Evolutionary conservation across 2,888 invertebrate species (phyloP).

Genomic region (Xanthia togata): DNA sequence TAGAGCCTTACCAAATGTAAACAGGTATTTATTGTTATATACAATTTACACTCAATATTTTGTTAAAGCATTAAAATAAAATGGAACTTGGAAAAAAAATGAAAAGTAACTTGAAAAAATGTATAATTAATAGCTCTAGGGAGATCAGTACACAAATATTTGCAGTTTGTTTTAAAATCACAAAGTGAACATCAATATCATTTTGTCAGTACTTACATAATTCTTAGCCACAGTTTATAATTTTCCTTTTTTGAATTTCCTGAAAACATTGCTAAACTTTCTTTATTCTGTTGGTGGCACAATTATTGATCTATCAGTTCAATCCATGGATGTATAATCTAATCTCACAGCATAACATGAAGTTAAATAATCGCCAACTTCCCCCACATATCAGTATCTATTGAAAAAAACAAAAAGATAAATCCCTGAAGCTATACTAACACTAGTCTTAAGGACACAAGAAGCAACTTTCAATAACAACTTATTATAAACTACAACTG

Average conservation of each 20-base stretch:
- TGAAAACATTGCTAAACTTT: constrained; percentile 15
- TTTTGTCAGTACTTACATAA: constrained; percentile 29
- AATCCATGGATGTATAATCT: constrained; percentile 23
- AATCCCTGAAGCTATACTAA: constrained; percentile 58
- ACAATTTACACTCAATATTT: background rate
- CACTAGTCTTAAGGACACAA: constrained; percentile 53
- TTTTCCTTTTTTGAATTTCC: constrained; percentile 18
- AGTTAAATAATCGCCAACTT: constrained; percentile 24
- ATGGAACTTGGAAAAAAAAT: constrained; percentile 62
- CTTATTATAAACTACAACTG: constrained; percentile 51
- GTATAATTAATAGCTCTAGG: constrained; percentile 77
- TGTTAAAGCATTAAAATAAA: background rate
- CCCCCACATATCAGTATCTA: constrained; percentile 12
- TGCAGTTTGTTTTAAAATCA: constrained; percentile 60
- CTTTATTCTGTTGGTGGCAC: background rate
- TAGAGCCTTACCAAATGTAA: background rate
- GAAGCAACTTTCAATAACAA: constrained; percentile 62
- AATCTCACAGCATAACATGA: constrained; percentile 39
- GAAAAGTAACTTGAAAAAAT: constrained; percentile 72
- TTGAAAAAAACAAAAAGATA: constrained; percentile 38
- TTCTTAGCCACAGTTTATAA: constrained; percentile 5
- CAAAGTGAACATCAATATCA: constrained; percentile 32
- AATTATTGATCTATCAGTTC: constrained; percentile 24
- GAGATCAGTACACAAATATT: constrained; percentile 75
- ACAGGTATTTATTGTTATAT: background rate